Evolutionary conservation across 2,888 invertebrate genomes (phyloP), one percentile per base, ranked within the genome.

Genomic region (Drosophila pseudotalamancana): DNA sequence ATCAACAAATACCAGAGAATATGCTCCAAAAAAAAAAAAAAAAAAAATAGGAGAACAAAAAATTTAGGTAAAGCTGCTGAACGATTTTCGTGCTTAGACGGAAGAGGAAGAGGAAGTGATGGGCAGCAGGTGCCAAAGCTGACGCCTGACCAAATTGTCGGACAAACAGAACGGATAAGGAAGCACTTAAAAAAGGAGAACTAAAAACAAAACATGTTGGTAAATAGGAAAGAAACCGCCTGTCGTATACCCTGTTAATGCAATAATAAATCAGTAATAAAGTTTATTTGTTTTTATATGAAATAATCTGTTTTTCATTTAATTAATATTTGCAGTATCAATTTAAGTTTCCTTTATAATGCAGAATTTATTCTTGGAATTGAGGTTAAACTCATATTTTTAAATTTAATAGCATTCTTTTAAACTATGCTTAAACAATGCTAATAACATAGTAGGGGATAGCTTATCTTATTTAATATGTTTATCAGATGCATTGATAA

Each of bases 111-210:
- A 37, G 46, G 46, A 46, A 46, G 55, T 64, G 80, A 46, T 54
- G 64, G 70, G 53, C 84, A 86, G 77, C 81, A 81, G 81, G 81
- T 81, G 81, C 77, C 74, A 87, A 64, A 87, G 49, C 81, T 71
- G 84, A 87, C 87, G 81, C 87, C 77, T 66, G 65, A 45, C 63
- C 71, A 80, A 83, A 83, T 86, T 77, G 84, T 83, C 74, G 74
- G 67, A 39, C 77, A 83, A 83, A 66, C 62, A 68, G 43, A 76
- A 61, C 23, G 57, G 57, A 53, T 45, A 60, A 63, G 65, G 54
- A 53, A 67, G 45, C 18, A 37, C 42, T 21, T 35, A 21, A 61
- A 71, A 69, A 59, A 51, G 29, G 43, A 57, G 14, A 35, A 6
- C 32, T 29, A 56, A 37, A 37, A 39, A 37, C 12, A 60, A 25